These are phyloP conservation scores for Gambusia holbrooki DNA, from an alignment of 2,113 vertebrate species.

Conservation along the genomic window DNA sequence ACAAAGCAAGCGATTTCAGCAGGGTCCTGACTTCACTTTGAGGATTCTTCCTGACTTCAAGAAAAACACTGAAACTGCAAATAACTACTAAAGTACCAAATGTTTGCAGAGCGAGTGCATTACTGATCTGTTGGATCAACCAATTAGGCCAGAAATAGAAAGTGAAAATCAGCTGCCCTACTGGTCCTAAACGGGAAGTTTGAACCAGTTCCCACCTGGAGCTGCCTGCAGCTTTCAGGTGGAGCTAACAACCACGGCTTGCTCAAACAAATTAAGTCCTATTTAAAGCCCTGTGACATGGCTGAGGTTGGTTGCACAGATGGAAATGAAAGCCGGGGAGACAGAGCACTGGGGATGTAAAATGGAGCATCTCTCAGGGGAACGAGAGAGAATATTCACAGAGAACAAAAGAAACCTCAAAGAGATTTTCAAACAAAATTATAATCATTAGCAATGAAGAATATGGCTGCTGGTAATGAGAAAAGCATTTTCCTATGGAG, in stretches of 20 bases:
- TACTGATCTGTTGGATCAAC: constrained; percentile 28
- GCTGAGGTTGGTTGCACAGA: constrained; percentile 33
- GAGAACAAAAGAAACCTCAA: constrained; percentile 58
- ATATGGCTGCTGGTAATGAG: constrained; percentile 43
- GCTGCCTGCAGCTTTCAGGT: constrained; percentile 34
- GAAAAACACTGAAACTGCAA: constrained; percentile 23
- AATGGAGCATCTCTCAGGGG: constrained; percentile 71
- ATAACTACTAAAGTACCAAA: constrained; percentile 5
- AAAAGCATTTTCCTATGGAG: constrained; percentile 33
- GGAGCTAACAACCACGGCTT: constrained; percentile 11
- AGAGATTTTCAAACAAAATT: constrained; percentile 59
- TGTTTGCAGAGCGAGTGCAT: constrained; percentile 17
- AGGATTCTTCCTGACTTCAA: constrained; percentile 11
- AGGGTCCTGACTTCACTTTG: constrained; percentile 12
- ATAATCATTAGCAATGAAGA: constrained; percentile 56
- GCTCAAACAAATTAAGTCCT: constrained; percentile 54
- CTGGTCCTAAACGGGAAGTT: constrained; percentile 15
- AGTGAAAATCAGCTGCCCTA: constrained; percentile 26
- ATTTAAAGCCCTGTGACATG: constrained; percentile 47
- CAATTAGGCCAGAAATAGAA: constrained; percentile 50
- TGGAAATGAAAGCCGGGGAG: constrained; percentile 10
- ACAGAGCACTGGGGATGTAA: constrained; percentile 40
- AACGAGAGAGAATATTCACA: constrained; percentile 55
- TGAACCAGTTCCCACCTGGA: constrained; percentile 35
- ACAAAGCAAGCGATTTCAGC: constrained; percentile 8